phyloP scores from a whole-genome alignment of 2,113 vertebrate species.

The Lonchura striata region DNA sequence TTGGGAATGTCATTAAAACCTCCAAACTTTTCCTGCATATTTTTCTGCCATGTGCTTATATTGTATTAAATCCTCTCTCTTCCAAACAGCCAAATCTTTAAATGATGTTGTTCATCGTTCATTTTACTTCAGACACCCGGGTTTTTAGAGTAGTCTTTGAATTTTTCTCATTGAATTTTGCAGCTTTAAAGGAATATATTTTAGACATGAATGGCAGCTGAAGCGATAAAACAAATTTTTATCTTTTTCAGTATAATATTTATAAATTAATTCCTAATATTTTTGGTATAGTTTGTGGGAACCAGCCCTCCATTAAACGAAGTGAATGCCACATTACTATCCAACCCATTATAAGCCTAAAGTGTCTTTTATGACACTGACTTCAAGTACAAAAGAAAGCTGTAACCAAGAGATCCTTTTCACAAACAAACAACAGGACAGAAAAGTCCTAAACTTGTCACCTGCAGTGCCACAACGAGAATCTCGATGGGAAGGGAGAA shows the following conservation, averaged over 20 bases:
- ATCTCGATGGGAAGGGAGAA: neutral
- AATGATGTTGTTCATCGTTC: neutral
- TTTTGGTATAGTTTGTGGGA: neutral
- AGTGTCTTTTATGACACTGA: neutral
- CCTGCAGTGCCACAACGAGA: neutral
- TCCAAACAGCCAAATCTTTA: neutral
- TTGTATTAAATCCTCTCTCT: neutral
- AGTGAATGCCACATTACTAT: neutral
- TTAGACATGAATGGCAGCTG: neutral
- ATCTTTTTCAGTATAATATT: neutral
- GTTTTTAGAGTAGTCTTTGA: neutral
- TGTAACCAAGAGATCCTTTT: neutral
- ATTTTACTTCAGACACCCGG: neutral
- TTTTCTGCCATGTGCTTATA: neutral
- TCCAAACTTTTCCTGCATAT: neutral
- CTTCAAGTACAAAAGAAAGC: neutral
- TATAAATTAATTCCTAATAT: neutral
- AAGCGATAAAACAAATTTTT: neutral
- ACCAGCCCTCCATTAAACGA: neutral
- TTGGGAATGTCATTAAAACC: neutral
- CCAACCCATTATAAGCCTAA: neutral
- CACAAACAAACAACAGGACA: neutral
- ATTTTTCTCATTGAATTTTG: neutral
- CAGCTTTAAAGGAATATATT: neutral
- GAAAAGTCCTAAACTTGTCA: constrained; percentile 10